These are phyloP conservation scores for Delichon dasypus DNA, from an alignment of 2,797 vertebrate genomes.

Conservation along the genomic window DNA sequence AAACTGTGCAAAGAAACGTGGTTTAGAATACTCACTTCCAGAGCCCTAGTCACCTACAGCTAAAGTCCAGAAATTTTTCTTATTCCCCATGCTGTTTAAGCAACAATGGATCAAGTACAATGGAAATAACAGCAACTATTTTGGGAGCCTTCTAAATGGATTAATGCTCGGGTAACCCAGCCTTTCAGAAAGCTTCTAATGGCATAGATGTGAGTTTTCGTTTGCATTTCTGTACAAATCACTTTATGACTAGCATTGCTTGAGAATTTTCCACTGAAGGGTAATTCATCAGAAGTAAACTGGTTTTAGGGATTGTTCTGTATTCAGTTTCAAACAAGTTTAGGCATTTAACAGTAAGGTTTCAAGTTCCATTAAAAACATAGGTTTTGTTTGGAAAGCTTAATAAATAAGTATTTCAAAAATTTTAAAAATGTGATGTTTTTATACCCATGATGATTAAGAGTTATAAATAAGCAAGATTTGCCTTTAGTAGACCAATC, in stretches of 20 bases:
- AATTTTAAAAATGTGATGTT: neutral
- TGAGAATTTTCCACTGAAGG: constrained; percentile 26
- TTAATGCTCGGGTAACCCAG: neutral
- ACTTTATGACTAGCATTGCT: neutral
- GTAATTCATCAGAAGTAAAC: constrained; percentile 32
- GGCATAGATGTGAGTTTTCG: neutral
- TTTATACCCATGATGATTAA: neutral
- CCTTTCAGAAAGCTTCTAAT: constrained; percentile 44
- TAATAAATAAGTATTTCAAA: constrained; percentile 19
- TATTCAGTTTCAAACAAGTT: neutral
- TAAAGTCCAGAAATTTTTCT: constrained; percentile 2
- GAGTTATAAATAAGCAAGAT: neutral
- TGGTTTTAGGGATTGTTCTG: constrained; percentile 18
- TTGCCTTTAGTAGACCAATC: neutral
- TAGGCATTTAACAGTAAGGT: neutral
- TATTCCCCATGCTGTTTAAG: constrained; percentile 1
- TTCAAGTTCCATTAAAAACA: constrained; percentile 17
- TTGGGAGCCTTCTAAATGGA: constrained; percentile 33
- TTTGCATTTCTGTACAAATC: constrained; percentile 5
- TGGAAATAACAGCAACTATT: constrained; percentile 41
- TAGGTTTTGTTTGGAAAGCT: neutral
- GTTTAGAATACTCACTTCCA: neutral
- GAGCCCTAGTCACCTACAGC: neutral
- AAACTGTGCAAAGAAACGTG: neutral
- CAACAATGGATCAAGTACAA: neutral